phyloP scores from a whole-genome alignment of 2,113 vertebrate species.

The Tympanuchus pallidicinctus region DNA sequence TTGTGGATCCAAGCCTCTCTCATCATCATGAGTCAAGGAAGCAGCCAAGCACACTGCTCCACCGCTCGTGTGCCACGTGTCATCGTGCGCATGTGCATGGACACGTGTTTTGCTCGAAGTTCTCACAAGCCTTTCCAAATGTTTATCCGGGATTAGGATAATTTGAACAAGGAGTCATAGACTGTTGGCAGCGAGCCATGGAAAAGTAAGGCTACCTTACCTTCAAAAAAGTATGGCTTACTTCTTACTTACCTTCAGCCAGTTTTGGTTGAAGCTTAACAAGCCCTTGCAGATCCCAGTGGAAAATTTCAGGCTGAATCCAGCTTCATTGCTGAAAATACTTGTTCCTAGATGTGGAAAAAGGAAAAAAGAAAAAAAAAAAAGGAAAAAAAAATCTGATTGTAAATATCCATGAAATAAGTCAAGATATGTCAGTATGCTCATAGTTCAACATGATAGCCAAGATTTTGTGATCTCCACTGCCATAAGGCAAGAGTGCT shows the following conservation, averaged over 20 bases:
- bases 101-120: neutral
- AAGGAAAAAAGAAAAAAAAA: neutral
- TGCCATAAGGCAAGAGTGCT: neutral
- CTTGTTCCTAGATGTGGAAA: neutral
- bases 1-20: neutral
- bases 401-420: neutral
- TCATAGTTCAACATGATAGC: neutral
- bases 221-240: neutral
- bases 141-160: slow-evolving; percentile 1
- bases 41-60: neutral
- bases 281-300: neutral
- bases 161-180: neutral
- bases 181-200: neutral
- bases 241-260: too few relatives aligned
- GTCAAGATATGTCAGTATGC: neutral
- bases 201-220: neutral
- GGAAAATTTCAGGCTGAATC: neutral
- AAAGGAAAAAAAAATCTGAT: neutral
- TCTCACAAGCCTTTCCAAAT: neutral
- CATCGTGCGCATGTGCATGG: neutral
- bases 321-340: neutral
- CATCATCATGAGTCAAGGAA: neutral
- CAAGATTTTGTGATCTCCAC: neutral
- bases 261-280: neutral
- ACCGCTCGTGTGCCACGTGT: neutral